A percentile compares a stretch with the other conserved stretches of the same genome.
Evolutionary conservation across 2,113 vertebrate genomes (phyloP).

Genomic region (Microtus oregoni): DNA sequence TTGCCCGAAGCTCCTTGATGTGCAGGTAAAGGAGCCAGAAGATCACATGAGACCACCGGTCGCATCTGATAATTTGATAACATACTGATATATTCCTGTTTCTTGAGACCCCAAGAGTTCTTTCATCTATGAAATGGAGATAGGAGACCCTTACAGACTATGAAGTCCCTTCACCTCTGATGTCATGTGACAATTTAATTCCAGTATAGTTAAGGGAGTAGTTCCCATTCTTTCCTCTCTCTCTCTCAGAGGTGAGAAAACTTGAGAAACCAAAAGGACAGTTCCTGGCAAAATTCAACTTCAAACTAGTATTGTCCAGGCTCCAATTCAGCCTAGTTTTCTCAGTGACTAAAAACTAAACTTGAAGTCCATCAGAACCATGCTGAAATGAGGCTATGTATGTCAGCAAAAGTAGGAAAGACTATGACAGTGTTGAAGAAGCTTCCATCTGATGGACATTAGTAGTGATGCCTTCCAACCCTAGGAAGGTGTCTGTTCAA

Average conservation of each 20-base stretch:
- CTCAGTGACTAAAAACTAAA: not conserved
- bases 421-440: not conserved
- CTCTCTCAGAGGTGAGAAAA: not conserved
- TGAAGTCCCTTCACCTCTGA: conserved; percentile 12
- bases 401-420: not conserved
- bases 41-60: not conserved
- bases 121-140: conserved; percentile 5
- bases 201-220: not conserved
- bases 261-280: conserved; percentile 14
- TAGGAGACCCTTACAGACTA: not conserved
- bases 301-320: not conserved
- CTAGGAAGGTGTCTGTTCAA: not conserved
- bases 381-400: not conserved
- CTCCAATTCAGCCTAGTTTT: not conserved
- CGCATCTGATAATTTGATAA: conserved; percentile 27
- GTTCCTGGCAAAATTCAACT: not conserved
- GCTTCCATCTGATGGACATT: not conserved
- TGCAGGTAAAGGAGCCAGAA: not conserved
- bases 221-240: not conserved
- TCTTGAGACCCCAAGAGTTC: not conserved
- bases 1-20: not conserved
- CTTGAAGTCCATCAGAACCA: not conserved
- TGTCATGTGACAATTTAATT: not conserved
- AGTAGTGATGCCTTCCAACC: not conserved
- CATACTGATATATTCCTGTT: not conserved